Conservation (phyloP, 2,888 invertebrate species). For the Trichogramma evanescens region DNA sequence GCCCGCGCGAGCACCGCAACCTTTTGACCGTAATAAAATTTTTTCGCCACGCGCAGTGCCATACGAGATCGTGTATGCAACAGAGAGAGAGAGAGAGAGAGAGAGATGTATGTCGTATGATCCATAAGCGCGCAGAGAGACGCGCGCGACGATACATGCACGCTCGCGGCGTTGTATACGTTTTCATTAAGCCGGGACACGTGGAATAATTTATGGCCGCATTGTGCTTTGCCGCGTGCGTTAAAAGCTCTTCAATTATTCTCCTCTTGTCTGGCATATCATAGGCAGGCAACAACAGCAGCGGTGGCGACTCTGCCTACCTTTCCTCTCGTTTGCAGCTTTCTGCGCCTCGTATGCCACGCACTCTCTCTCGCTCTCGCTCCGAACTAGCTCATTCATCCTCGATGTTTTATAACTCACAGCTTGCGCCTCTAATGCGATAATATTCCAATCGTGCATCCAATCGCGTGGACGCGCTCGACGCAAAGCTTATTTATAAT, state of each 20-base stretch:
- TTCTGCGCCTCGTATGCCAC: neutral
- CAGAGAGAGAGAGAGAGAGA: too few relatives aligned
- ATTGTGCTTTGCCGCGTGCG: conserved; percentile 4
- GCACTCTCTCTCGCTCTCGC: neutral
- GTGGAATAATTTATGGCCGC: conserved; percentile 12
- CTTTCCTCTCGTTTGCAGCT: neutral
- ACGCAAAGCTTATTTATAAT: too few relatives aligned
- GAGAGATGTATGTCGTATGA: neutral
- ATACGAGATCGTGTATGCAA: neutral
- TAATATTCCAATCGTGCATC: too few relatives aligned
- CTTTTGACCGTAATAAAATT: neutral
- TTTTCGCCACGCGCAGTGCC: neutral
- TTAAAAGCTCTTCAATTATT: conserved; percentile 17
- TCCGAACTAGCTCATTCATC: neutral
- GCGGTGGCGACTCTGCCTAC: neutral
- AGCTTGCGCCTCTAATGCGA: too few relatives aligned
- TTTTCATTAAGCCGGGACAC: conserved; percentile 9
- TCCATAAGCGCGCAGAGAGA: neutral
- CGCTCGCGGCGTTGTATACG: neutral
- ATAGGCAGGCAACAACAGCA: too few relatives aligned
- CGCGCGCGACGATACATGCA: neutral
- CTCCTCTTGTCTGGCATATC: neutral
- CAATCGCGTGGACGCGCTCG: too few relatives aligned
- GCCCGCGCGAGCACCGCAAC: neutral
- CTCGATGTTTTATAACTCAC: too few relatives aligned